These are phyloP conservation scores for Drosophila nannoptera DNA, from an alignment of 1,140 invertebrate genomes.

Conservation along the genomic window DNA sequence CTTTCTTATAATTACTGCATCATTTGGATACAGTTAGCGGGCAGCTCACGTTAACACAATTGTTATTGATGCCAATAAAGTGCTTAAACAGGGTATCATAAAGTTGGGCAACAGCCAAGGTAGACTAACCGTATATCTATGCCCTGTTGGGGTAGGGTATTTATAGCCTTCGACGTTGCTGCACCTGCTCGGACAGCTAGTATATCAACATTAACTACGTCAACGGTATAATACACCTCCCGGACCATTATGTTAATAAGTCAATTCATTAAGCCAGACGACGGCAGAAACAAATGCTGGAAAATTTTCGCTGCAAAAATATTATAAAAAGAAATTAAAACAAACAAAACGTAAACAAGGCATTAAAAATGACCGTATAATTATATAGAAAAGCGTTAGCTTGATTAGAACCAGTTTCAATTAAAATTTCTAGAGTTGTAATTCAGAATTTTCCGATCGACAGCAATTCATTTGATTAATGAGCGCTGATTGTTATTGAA, in stretches of 20 bases:
- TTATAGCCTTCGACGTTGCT: not conserved
- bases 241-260: conserved; percentile 1
- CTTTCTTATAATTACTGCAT: not conserved
- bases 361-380: conserved; percentile 3
- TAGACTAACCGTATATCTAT: too few relatives aligned
- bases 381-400: not conserved
- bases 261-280: not conserved
- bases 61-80: not conserved
- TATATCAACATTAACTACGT: not conserved
- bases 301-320: conserved; percentile 3
- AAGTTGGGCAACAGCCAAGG: not conserved
- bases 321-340: not conserved
- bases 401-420: not conserved
- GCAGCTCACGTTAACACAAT: not conserved
- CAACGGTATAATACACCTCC: not conserved
- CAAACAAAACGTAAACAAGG: conserved; percentile 7
- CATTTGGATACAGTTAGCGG: not conserved
- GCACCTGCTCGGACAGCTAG: not conserved
- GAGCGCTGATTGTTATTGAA: not conserved
- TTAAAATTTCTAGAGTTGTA: not conserved
- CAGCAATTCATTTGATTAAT: not conserved
- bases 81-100: not conserved
- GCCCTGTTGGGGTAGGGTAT: too few relatives aligned
- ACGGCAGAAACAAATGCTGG: not conserved
- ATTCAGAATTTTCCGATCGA: not conserved